Percentiles rank a stretch among this genome's conserved stretches.
These are phyloP conservation scores for Macropis europaea DNA, from an alignment of 2,888 invertebrate species.

Conservation along the genomic window DNA sequence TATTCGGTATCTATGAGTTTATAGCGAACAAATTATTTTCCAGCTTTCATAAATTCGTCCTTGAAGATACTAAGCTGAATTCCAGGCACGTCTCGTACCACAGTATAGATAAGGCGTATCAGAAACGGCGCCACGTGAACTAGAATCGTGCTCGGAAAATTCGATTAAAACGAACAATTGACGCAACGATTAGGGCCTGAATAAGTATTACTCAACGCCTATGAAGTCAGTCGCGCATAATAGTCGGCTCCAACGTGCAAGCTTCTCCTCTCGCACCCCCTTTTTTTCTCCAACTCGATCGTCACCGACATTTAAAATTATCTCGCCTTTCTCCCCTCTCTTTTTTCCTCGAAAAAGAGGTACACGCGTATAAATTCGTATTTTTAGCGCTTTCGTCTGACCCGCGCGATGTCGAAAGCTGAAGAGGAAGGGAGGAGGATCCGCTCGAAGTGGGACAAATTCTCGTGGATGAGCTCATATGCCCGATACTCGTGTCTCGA, in stretches of 20 bases:
- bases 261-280: neutral
- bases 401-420: conserved; percentile 33
- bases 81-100: neutral
- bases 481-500: neutral
- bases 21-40: too few species aligned
- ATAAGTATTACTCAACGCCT: neutral
- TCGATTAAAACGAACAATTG: conserved; percentile 9
- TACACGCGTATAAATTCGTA: conserved; percentile 52
- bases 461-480: conserved; percentile 72
- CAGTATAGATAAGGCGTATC: neutral
- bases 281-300: neutral
- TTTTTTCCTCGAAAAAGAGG: conserved; percentile 25
- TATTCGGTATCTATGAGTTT: too few species aligned
- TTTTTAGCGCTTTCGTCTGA: conserved; percentile 59
- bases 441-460: conserved; percentile 71
- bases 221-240: neutral
- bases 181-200: neutral
- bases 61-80: too few species aligned
- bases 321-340: conserved; percentile 27
- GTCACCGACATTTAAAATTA: conserved; percentile 43
- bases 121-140: neutral
- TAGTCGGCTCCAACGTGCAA: neutral
- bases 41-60: too few species aligned
- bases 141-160: neutral
- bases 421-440: conserved; percentile 23